These are phyloP conservation scores for Parazoanthus swiftii DNA, from an alignment of 92 coral and sea anemone genomes.

Conservation along the genomic window DNA sequence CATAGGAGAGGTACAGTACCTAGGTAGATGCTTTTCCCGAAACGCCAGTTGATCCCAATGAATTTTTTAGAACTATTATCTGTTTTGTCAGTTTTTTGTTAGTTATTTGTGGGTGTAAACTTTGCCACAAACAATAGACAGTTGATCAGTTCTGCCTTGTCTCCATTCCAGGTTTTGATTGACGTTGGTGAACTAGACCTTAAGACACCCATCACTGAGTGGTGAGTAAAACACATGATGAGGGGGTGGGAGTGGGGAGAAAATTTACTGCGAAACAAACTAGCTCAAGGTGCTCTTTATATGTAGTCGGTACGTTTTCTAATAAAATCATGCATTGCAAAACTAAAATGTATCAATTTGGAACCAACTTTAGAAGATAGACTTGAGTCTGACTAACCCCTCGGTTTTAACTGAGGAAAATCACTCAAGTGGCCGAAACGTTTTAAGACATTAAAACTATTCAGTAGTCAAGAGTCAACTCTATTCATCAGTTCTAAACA, in stretches of 20 bases:
- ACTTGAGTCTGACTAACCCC: background rate
- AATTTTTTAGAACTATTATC: too few species aligned
- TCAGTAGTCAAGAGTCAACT: too few species aligned
- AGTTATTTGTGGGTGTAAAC: background rate
- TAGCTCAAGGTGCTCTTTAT: background rate
- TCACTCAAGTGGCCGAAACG: too few species aligned
- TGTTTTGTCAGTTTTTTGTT: background rate
- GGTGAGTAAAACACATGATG: slow-evolving; percentile 53
- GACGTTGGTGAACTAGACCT: slow-evolving; percentile 73
- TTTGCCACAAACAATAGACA: background rate
- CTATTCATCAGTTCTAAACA: too few species aligned
- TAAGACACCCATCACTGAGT: slow-evolving; percentile 59
- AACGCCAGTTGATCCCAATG: too few species aligned
- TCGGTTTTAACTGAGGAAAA: too few species aligned
- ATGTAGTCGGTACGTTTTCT: too few species aligned
- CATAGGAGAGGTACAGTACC: background rate
- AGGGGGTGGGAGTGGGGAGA: background rate
- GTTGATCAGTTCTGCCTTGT: background rate
- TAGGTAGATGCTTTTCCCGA: too few species aligned
- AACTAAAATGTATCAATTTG: background rate
- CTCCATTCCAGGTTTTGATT: slow-evolving; percentile 60
- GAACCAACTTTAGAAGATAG: background rate
- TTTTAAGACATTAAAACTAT: too few species aligned
- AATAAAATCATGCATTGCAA: too few species aligned
- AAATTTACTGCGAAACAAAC: background rate